Base-by-base conservation (phyloP, 2,888 invertebrate species). In the Carabus problematicus region DNA sequence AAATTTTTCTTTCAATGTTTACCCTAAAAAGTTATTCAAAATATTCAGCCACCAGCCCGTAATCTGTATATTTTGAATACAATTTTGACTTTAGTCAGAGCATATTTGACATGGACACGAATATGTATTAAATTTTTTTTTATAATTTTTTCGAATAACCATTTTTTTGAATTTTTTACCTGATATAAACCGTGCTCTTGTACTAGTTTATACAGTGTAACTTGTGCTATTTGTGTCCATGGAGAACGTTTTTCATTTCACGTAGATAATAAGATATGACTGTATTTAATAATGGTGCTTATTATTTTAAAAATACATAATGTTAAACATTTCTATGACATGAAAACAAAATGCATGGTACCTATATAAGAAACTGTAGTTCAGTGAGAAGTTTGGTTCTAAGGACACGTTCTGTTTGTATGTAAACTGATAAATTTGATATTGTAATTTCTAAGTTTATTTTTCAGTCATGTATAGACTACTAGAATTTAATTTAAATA, bases 231-330 rank as follows among this genome's bases (percentile, higher is more conserved):
- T 8, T 12, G 45, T 45, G 12, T 16, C 19, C 19, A 9, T 1
- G 16, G 9, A 14, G 19, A 16, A 52, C 14, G 14, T 52, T 12
- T 43, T 56, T 19, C 45, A 19, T 45, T 12, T 9, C 42, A 41
- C 11, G 9, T 64, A 56, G 56, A 8, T 54, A 7, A 54, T 54
- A 64, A 49, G 40, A 52, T 18, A 41, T 63, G 64, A 64, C 64
- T 64, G 64, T 64, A 56, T 64, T 56, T 64, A 42, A 64, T 12
- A 64, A 56, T 16, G 64, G 64, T 64, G 64, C 64, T 64, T 64
- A 64, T 64, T 56, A 56, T 64, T 64, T 64, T 45, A 64, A 52
- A 52, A 52, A 19, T 18, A 55, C 49, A 60, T 49, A 60, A 29
- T 60, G 41, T 63, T 64, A 54, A 29, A 64, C 63, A 64, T 52